Base-by-base conservation (phyloP, 2,113 vertebrate species). In the Pandion haliaetus region DNA sequence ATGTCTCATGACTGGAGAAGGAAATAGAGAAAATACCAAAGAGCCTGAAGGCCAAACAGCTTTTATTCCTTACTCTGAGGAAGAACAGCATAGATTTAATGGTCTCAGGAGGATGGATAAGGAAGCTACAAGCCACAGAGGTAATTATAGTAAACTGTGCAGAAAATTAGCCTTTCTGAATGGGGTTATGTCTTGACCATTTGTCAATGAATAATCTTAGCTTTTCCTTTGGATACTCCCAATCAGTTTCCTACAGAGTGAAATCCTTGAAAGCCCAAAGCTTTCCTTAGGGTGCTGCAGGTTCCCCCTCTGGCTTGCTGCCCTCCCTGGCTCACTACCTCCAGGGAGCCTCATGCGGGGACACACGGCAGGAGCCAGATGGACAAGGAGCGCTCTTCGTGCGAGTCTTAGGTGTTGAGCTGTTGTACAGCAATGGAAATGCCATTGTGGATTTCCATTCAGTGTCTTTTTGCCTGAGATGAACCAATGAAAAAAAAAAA, bases 51-150 rank as follows among this genome's bases (percentile, higher is more conserved):
- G 83, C 89, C 14, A 7, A 89, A 88, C 78, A 87, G 82, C 81
- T 85, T 95, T 95, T 94, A 94, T 79, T 93, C 83, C 81, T 80
- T n/a, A 50, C 45, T 82, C 91, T 42, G 82, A 62, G 82, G 90
- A 94, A 63, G 65, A 92, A 47, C 84, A 92, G 76, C 21, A 0
- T 58, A 61, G 77, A 91, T 90, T 97, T 95, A 94, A 94, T 91
- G 95, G 93, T 89, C 96, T 95, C 94, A 38, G 86, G 81, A 82
- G 86, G 85, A 63, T 44, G 62, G 45, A 90, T 84, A 63, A 95
- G 73, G 80, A 93, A 87, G 54, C 71, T 96, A 80, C 63, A 84
- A 88, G 66, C 49, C 92, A 29, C 62, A 74, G 66, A 92, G 94
- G 72, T 59, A 83, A 91, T 92, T 93, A 88, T 42, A 81, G 79